phyloP scores from a whole-genome alignment of 2,888 invertebrate genomes.

The Anarsia innoxiella region DNA sequence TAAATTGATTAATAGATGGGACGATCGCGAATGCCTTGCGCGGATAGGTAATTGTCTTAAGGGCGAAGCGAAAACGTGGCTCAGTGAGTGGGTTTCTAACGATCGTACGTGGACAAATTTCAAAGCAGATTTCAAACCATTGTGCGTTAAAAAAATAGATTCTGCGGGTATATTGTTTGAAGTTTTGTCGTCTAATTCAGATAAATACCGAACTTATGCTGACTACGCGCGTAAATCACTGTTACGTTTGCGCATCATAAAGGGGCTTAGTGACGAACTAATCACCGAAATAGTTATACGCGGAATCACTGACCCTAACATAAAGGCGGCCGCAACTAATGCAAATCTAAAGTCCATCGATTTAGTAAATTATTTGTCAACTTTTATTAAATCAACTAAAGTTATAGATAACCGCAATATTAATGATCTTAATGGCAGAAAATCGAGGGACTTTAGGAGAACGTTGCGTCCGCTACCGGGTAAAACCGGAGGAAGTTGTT shows the following conservation, averaged over 20 bases:
- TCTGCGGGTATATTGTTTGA: conserved; percentile 16
- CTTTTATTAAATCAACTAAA: conserved; percentile 13
- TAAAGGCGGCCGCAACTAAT: conserved; percentile 15
- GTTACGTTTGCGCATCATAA: conserved; percentile 16
- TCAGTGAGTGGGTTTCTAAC: conserved; percentile 18
- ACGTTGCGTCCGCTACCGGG: neutral
- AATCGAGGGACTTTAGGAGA: neutral
- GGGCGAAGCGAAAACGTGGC: conserved; percentile 19
- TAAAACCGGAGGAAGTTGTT: conserved; percentile 6
- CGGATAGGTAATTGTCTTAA: conserved; percentile 17
- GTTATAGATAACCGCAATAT: conserved; percentile 7
- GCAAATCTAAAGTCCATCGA: too few species aligned
- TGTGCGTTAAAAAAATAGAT: conserved; percentile 18
- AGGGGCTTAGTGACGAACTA: conserved; percentile 16
- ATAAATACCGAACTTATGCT: conserved; percentile 16
- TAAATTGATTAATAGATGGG: conserved; percentile 13
- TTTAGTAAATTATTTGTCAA: conserved; percentile 7
- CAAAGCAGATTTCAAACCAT: conserved; percentile 17
- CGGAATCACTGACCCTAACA: conserved; percentile 14
- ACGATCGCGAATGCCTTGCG: conserved; percentile 17
- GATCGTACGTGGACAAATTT: conserved; percentile 21
- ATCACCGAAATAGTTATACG: conserved; percentile 15
- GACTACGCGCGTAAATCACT: conserved; percentile 19
- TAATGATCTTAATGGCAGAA: neutral
- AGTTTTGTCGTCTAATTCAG: conserved; percentile 18